Conservation (phyloP, 2,797 vertebrate species). For the Phrynocephalus guinanensis region DNA sequence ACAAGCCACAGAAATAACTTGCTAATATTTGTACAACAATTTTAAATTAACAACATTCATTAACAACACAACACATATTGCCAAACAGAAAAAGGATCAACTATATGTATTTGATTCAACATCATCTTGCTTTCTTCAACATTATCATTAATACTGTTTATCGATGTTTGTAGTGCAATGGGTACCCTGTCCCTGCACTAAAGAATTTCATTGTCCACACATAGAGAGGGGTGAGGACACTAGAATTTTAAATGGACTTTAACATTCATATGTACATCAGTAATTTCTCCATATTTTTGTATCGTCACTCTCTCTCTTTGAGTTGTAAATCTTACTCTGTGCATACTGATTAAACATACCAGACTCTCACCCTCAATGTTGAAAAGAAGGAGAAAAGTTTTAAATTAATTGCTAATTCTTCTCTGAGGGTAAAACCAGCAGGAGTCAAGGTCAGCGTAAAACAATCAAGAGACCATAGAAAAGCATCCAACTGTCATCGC, state of each 20-base stretch:
- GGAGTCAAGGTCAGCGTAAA: fast-evolving
- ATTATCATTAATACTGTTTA: too few relatives aligned
- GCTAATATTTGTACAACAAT: too few relatives aligned
- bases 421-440: constrained; percentile 8
- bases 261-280: neutral
- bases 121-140: too few relatives aligned
- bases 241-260: neutral
- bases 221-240: neutral
- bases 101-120: too few relatives aligned
- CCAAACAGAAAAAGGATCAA: too few relatives aligned
- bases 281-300: neutral
- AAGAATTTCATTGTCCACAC: neutral
- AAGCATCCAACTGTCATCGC: neutral
- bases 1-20: neutral
- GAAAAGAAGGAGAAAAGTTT: neutral
- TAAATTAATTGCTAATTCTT: constrained; percentile 9
- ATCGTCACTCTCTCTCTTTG: neutral
- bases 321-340: neutral
- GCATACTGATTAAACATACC: neutral
- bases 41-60: too few relatives aligned
- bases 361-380: neutral
- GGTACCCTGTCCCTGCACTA: neutral
- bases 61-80: too few relatives aligned
- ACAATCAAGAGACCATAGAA: neutral
- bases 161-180: too few relatives aligned